Conservation (phyloP, 92 coral and sea anemone species). For the Bergia puertoricense region DNA sequence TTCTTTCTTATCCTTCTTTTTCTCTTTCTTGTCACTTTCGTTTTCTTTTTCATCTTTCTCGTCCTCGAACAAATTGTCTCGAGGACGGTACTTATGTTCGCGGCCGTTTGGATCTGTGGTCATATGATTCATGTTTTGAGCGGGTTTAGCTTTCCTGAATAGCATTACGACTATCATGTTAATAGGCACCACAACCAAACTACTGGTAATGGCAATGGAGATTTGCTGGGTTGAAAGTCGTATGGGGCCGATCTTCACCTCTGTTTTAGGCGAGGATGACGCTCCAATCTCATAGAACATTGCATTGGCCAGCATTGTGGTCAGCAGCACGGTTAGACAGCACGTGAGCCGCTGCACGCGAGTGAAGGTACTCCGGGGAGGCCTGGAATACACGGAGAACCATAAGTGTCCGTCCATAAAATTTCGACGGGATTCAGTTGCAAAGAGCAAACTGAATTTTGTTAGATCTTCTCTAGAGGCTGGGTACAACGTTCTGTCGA, state of each 20-base stretch:
- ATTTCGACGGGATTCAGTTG: slow-evolving; percentile 79
- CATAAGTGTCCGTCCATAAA: slow-evolving; percentile 87
- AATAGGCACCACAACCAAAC: slow-evolving; percentile 83
- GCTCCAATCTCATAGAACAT: slow-evolving; percentile 81
- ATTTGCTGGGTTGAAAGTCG: slow-evolving; percentile 77
- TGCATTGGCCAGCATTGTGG: slow-evolving; percentile 87
- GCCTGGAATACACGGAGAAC: slow-evolving; percentile 81
- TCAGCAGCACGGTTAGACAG: slow-evolving; percentile 73
- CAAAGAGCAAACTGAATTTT: slow-evolving; percentile 72
- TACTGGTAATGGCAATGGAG: slow-evolving; percentile 72
- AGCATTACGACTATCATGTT: slow-evolving; percentile 68
- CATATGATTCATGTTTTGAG: not conserved
- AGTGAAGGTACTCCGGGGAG: slow-evolving; percentile 80
- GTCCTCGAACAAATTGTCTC: slow-evolving; percentile 25
- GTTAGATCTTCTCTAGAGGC: slow-evolving; percentile 71
- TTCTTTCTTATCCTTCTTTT: slow-evolving; percentile 48
- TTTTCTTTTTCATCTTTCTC: slow-evolving; percentile 1
- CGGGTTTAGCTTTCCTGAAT: slow-evolving; percentile 77
- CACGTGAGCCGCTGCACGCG: slow-evolving; percentile 90
- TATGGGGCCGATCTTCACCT: slow-evolving; percentile 74
- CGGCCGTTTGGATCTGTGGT: slow-evolving; percentile 23
- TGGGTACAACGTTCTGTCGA: slow-evolving; percentile 68
- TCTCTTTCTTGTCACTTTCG: slow-evolving; percentile 16
- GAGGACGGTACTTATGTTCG: slow-evolving; percentile 2
- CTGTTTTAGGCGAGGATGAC: slow-evolving; percentile 50